These are phyloP conservation scores for Umimayanthus chanpuru DNA, from an alignment of 92 coral and sea anemone genomes.

Conservation along the genomic window DNA sequence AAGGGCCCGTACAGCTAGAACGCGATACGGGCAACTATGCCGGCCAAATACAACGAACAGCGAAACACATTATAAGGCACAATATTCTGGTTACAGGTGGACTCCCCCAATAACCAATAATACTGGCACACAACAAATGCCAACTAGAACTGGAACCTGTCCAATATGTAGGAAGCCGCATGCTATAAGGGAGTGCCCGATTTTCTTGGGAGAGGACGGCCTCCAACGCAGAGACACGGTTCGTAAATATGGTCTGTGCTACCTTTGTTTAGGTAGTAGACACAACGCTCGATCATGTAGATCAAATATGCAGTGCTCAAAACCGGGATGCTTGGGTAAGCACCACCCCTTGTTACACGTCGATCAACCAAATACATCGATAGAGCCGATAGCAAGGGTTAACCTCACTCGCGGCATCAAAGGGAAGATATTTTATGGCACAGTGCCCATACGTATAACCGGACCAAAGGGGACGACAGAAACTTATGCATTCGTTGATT, in stretches of 20 bases:
- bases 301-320: not conserved
- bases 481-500: not conserved
- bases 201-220: not conserved
- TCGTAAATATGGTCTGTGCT: not conserved
- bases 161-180: not conserved
- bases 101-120: too few relatives aligned
- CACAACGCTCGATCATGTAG: not conserved
- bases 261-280: not conserved
- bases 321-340: not conserved
- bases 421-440: not conserved
- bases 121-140: too few relatives aligned
- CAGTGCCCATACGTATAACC: not conserved
- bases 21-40: not conserved
- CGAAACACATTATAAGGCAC: not conserved
- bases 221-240: not conserved
- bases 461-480: not conserved
- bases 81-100: not conserved
- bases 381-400: not conserved
- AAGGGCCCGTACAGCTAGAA: not conserved
- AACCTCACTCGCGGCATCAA: not conserved
- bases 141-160: too few relatives aligned
- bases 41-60: not conserved
- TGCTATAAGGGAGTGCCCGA: not conserved
- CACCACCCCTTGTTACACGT: not conserved
- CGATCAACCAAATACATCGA: not conserved